Base-by-base conservation (phyloP, 2,888 invertebrate genomes). In the Gastrophysa polygoni region DNA sequence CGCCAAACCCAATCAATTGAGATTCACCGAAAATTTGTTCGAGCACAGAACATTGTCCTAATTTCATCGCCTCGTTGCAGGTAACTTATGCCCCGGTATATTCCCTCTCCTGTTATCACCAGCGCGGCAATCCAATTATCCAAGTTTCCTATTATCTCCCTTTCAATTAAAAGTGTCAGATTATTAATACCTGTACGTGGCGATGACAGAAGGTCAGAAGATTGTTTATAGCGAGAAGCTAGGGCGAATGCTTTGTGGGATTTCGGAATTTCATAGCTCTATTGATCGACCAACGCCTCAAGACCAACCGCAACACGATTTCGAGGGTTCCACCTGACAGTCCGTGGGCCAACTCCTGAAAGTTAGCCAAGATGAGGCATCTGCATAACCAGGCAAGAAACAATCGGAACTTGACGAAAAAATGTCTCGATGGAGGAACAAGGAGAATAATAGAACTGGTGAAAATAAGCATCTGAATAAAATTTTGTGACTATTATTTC, bases 161-260 rank as follows among this genome's bases (percentile, higher is more conserved):
- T 63, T 63, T 59, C 58, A 57, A 61, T 61, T 59, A 59, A 61
- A 47, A 56, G 52, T 50, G 51, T 51, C 51, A 55, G 46, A 51
- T 61, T 64, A 61, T 50, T 64, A 64, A 61, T 65, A 65, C 57
- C 61, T 64, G 58, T 63, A 64, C 56, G 58, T 61, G 61, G 54
- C 34, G 61, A 65, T 59, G 64, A 59, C 64, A 59, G 58, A 43
- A 56, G 61, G 61, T 59, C 58, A 51, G 57, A 48, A 34, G 64
- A 65, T 65, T 65, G 64, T 65, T 65, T 59, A 65, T 65, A 51
- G 57, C 58, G 52, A 55, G 54, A 43, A 43, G 49, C 32, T 51
- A 52, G 46, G 24, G 59, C 43, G 51, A 50, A 46, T 46, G 43
- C 55, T 58, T 49, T 34, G 54, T 43, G 58, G 58, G 55, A 58